phyloP scores from a whole-genome alignment of 1,140 invertebrate species.

The Drosophila dunni region DNA sequence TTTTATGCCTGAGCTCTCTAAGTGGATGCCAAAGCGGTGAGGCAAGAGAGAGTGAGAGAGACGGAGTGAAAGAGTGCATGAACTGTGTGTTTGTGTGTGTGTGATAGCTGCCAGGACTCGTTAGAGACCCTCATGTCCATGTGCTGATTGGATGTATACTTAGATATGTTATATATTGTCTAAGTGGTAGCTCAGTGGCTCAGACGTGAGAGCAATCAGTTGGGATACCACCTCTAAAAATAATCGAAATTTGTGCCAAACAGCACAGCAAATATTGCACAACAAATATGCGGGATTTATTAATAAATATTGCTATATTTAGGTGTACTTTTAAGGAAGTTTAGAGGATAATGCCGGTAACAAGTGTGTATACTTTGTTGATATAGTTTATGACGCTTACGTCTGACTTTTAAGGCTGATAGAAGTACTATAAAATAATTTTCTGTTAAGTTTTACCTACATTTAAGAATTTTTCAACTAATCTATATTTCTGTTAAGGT shows the following conservation, averaged over 20 bases:
- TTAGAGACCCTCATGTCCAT: slow-evolving; percentile 56
- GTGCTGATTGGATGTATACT: slow-evolving; percentile 27
- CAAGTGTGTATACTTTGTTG: too few relatives aligned
- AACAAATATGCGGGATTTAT: background rate
- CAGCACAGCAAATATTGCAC: background rate
- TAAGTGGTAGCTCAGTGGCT: slow-evolving; percentile 25
- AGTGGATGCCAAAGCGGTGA: slow-evolving; percentile 63
- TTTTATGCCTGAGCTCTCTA: slow-evolving; percentile 81
- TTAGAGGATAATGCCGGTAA: too few relatives aligned
- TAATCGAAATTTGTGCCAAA: background rate
- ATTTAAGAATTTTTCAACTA: too few relatives aligned
- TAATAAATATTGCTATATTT: background rate
- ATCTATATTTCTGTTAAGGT: too few relatives aligned
- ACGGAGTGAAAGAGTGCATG: slow-evolving; percentile 30
- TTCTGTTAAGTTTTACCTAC: too few relatives aligned
- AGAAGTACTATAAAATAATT: too few relatives aligned
- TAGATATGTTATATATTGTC: slow-evolving; percentile 16
- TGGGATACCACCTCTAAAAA: background rate
- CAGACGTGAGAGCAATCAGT: slow-evolving; percentile 20
- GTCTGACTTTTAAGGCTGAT: too few relatives aligned
- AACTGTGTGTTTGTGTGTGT: slow-evolving; percentile 20
- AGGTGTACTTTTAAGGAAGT: background rate
- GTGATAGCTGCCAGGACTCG: slow-evolving; percentile 72
- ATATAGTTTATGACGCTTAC: too few relatives aligned
- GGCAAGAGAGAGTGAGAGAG: background rate